A percentile compares a stretch with the other conserved stretches of the same genome.
Evolutionary conservation across 2,113 vertebrate species (phyloP).

Genomic region (Antigone vipio): DNA sequence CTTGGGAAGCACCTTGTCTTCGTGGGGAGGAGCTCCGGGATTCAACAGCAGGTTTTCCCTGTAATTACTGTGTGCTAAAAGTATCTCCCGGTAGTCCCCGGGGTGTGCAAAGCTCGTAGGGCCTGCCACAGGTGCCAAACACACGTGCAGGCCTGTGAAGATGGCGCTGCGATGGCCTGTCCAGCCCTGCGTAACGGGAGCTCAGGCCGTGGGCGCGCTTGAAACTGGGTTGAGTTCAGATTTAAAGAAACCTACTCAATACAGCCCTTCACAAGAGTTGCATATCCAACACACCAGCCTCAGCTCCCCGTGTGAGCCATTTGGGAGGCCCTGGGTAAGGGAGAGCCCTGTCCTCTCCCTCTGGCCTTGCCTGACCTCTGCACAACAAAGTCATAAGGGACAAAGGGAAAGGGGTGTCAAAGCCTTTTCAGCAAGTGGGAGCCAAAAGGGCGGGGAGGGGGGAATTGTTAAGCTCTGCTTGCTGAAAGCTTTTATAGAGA

Average conservation of each 20-base stretch:
- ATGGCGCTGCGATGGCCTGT: accelerated
- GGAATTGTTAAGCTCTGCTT: not conserved
- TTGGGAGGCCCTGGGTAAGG: accelerated
- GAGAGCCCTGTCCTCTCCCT: no score
- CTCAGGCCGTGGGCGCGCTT: not conserved
- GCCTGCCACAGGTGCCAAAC: not conserved
- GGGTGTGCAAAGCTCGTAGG: not conserved
- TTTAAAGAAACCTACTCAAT: no score
- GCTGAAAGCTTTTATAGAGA: not conserved
- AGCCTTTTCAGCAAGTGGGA: not conserved
- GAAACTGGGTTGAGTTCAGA: accelerated
- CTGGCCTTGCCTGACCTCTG: accelerated
- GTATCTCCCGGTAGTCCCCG: accelerated
- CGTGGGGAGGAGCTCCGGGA: not conserved
- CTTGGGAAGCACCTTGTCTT: accelerated
- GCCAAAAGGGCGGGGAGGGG: not conserved
- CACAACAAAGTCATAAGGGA: accelerated
- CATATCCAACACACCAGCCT: accelerated
- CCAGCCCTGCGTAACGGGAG: no score
- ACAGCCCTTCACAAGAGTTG: accelerated
- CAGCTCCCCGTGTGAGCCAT: not conserved
- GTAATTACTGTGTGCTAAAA: accelerated
- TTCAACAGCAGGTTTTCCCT: no score
- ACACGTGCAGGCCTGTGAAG: not conserved
- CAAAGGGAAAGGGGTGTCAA: not conserved